Conservation (phyloP, 2,797 vertebrate genomes). For the Discoglossus pictus region DNA sequence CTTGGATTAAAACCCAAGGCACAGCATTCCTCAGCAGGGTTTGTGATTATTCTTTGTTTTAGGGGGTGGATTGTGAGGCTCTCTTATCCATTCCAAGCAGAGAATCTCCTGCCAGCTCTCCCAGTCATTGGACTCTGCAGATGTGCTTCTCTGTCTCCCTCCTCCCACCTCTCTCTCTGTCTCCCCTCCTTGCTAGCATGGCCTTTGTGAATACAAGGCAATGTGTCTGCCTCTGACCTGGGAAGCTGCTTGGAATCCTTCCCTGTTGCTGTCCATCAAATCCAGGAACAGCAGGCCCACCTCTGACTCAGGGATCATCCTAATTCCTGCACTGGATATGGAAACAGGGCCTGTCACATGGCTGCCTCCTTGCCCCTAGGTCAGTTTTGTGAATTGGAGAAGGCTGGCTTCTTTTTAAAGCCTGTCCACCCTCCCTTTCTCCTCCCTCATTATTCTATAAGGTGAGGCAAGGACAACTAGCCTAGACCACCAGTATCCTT, state of each 20-base stretch:
- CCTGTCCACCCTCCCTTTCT: neutral
- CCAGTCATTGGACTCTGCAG: conserved; percentile 13
- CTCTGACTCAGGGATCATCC: neutral
- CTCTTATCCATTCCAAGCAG: neutral
- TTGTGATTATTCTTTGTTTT: neutral
- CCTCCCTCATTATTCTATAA: conserved; percentile 8
- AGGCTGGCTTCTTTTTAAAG: neutral
- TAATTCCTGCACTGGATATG: neutral
- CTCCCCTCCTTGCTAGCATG: conserved; percentile 38
- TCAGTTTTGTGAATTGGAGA: conserved; percentile 13
- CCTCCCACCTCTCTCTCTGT: neutral
- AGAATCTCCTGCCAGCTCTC: neutral
- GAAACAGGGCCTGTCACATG: neutral
- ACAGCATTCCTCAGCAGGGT: too few species aligned
- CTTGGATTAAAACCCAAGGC: neutral
- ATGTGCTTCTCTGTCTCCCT: neutral
- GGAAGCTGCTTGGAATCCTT: conserved; percentile 21
- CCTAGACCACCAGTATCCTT: conserved; percentile 1
- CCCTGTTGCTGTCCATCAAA: conserved; percentile 38
- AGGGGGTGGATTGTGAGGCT: neutral
- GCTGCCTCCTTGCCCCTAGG: conserved; percentile 11
- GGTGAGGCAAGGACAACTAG: conserved; percentile 45
- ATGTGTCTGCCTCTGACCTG: conserved; percentile 30
- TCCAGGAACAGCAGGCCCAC: neutral
- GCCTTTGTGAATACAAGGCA: conserved; percentile 44